phyloP scores from a whole-genome alignment of 1,140 invertebrate genomes.

The Aphelenchoides fujianensis region DNA sequence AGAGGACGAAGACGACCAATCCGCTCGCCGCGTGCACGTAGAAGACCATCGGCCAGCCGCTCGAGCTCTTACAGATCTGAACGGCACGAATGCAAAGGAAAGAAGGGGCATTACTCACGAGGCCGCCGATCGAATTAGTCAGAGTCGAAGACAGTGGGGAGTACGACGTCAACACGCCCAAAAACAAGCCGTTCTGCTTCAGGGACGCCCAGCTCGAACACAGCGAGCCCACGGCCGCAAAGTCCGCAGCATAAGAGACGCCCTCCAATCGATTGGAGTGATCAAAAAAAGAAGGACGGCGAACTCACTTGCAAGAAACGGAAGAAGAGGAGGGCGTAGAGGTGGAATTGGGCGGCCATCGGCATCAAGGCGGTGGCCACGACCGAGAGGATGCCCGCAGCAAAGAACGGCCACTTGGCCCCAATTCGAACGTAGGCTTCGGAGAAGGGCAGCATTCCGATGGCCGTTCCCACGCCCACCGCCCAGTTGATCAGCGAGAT shows the following conservation, averaged over 20 bases:
- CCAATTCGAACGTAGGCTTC: slow-evolving; percentile 36
- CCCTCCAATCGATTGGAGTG: slow-evolving; percentile 19
- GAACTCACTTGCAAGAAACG: slow-evolving; percentile 31
- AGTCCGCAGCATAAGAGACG: slow-evolving; percentile 32
- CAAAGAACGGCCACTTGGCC: slow-evolving; percentile 35
- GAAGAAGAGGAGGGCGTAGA: slow-evolving; percentile 27
- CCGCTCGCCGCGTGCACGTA: slow-evolving; percentile 5
- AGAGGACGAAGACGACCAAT: background rate
- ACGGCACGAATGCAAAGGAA: background rate
- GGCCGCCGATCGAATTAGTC: slow-evolving; percentile 17
- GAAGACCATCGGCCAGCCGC: background rate
- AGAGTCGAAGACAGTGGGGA: background rate
- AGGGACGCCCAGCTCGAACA: slow-evolving; percentile 22
- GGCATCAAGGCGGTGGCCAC: slow-evolving; percentile 38
- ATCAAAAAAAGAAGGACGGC: background rate
- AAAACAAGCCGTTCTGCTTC: slow-evolving; percentile 11
- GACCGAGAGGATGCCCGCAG: slow-evolving; percentile 34
- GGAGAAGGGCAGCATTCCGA: slow-evolving; percentile 45
- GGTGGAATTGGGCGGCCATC: slow-evolving; percentile 26
- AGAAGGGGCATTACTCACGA: background rate
- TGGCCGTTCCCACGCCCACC: background rate
- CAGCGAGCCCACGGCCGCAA: slow-evolving; percentile 32
- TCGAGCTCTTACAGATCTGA: background rate
- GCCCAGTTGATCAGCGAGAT: slow-evolving; percentile 18
- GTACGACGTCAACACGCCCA: background rate